Evolutionary conservation across 2,113 vertebrate species (phyloP), one percentile per base, ranked within the genome.

Genomic region (Microtus oregoni): DNA sequence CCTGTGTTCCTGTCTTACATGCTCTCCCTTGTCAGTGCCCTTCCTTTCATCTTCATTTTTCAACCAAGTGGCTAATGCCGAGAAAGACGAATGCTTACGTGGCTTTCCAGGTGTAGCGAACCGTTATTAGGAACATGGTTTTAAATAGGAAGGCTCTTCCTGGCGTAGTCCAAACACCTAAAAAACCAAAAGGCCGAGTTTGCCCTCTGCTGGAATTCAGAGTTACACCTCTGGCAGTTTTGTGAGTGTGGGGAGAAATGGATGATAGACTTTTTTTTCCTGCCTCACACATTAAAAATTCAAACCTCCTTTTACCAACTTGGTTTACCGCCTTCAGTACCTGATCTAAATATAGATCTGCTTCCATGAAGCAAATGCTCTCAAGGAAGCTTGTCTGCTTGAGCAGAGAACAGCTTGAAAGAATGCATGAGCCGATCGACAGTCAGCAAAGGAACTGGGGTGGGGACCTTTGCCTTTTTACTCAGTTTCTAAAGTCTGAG

Each of bases 201-300:
- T 98, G 98, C 98, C 98, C 98, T 98, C 98, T 99, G 70, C 98
- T 99, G 98, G 98, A 97, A 96, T 94, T 91, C 86, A 92, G 95
- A 97, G 91, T 97, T 92, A 98, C 90, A 95, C 98, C 94, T 78
- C 94, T 89, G 92, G 65, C 50, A 30, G 94, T 92, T 65, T 77
- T 63, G 85, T 77, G 89, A 82, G 35, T 20, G 0, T 0, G 44
- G 26, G 10, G 78, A 50, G 30, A 52, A 50, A 50, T 38, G 65
- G 38, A n/a, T 38, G 22, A n/a, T 4, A 44, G 0, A 7, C 8
- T 47, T 50, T 7, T 79, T 32, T 20, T 55, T 38, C 7, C 3
- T 61, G 47, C 61, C 76, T 89, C 7, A 3, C 24, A 14, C 24
- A 1, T 92, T 92, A 94, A 44, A 67, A 83, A 73, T 91, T 15